phyloP scores from a whole-genome alignment of 2,888 invertebrate species.

The Graphium colonna region DNA sequence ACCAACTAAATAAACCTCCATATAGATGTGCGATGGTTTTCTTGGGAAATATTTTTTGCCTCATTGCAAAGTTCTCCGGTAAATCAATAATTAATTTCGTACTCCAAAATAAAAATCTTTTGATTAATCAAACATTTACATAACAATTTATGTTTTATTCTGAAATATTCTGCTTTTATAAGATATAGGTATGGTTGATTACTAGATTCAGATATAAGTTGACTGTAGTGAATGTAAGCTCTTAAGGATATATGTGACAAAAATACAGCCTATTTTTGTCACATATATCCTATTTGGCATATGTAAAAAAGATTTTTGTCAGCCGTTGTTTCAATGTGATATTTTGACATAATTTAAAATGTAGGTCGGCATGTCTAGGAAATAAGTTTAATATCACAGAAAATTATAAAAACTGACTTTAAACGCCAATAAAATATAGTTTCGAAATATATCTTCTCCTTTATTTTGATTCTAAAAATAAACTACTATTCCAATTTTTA shows the following conservation, averaged over 20 bases:
- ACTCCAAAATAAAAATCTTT: conserved; percentile 38
- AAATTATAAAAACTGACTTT: too few species aligned
- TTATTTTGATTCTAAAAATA: too few species aligned
- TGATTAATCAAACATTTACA: conserved; percentile 38
- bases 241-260: conserved; percentile 1
- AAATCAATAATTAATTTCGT: conserved; percentile 38
- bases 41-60: conserved; percentile 31
- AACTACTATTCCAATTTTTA: too few species aligned
- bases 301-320: too few species aligned
- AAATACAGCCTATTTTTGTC: conserved; percentile 27
- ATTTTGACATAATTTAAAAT: too few species aligned
- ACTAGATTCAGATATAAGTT: background rate
- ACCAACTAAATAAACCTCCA: conserved; percentile 40
- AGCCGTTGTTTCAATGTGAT: too few species aligned
- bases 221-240: background rate
- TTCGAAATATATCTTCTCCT: too few species aligned
- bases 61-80: conserved; percentile 35
- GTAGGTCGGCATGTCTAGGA: too few species aligned
- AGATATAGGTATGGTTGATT: background rate
- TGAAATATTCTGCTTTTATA: background rate
- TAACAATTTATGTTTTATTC: conserved; percentile 37
- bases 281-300: too few species aligned
- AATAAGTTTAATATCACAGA: too few species aligned
- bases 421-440: too few species aligned
- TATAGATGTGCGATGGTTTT: conserved; percentile 27